Base-by-base conservation (phyloP, 2,113 vertebrate species). In the Notarius quadriscutis region DNA sequence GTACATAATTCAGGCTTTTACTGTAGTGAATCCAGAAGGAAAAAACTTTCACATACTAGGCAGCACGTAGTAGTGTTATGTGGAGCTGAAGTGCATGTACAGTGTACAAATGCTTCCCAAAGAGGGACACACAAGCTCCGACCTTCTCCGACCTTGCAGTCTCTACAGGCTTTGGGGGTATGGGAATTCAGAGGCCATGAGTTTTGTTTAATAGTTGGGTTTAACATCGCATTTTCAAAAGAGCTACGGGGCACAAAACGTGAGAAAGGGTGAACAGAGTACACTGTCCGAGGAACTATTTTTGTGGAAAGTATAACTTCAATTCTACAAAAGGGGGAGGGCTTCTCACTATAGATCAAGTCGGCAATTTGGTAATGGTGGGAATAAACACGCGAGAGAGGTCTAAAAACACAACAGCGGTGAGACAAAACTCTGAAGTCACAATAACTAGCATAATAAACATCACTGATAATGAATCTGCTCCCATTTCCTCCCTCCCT, bases 141-240 rank as follows among this genome's bases (percentile, higher is more conserved):
- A 83, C 93, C 93, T 93, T 94, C 89, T 88, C 88, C 90, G 95
- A 94, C 94, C 93, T 94, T 93, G 91, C 92, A 93, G 90, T 93
- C 93, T 94, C 94, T 22, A 60, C 92, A 90, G 94, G 92, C 91
- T 91, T 89, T 87, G 90, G 89, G 91, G 90, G 93, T 94, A 93
- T 94, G 94, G 94, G 94, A 94, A 94, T 92, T 48, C 85, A 89
- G 91, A 92, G 91, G 91, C 91, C 90, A 72, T 86, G 89, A 93
- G 92, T 91, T 92, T 88, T 69, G 91, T 89, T 92, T 88, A 93
- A 94, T 92, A 93, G 91, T 94, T 91, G 93, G 91, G 93, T 93
- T 41, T 41, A 41, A 41, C 94, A 93, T 84, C 89, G 86, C 92
- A 90, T 94, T 94, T 95, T 93, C 90, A 92, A 90, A 89, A 88